A percentile compares a stretch with the other conserved stretches of the same genome.
These are phyloP conservation scores for Epinotia demarniana DNA, from an alignment of 2,888 invertebrate species.

Conservation along the genomic window DNA sequence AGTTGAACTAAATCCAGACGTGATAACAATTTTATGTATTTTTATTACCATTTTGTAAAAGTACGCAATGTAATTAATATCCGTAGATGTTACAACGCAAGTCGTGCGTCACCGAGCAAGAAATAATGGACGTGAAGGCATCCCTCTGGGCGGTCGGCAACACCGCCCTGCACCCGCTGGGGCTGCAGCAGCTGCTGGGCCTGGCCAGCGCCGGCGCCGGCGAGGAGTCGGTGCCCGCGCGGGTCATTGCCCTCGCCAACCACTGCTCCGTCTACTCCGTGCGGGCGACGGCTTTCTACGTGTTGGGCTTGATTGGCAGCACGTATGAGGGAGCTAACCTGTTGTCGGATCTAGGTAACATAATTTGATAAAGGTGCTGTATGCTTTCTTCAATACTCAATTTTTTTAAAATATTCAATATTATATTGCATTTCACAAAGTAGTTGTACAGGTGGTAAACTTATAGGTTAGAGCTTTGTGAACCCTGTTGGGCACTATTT, in stretches of 20 bases:
- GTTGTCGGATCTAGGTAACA: constrained; percentile 88
- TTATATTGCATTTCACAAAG: too few relatives aligned
- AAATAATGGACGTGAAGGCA: constrained; percentile 92
- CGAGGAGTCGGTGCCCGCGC: constrained; percentile 76
- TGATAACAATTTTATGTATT: too few relatives aligned
- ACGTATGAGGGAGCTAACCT: constrained; percentile 93
- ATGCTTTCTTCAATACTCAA: too few relatives aligned
- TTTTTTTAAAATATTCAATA: too few relatives aligned
- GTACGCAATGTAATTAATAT: not conserved
- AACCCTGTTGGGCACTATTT: too few relatives aligned
- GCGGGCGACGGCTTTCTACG: constrained; percentile 95
- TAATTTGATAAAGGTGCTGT: not conserved
- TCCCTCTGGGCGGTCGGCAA: constrained; percentile 96
- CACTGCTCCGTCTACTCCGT: constrained; percentile 93
- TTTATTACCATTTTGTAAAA: not conserved
- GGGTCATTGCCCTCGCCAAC: constrained; percentile 88
- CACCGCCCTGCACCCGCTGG: constrained; percentile 90
- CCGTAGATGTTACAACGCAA: constrained; percentile 74
- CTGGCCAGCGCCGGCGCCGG: constrained; percentile 66
- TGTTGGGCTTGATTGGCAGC: constrained; percentile 93
- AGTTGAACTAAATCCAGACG: too few relatives aligned
- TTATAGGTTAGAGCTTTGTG: too few relatives aligned
- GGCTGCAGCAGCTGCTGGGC: constrained; percentile 89
- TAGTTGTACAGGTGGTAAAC: too few relatives aligned
- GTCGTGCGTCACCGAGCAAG: constrained; percentile 86